phyloP scores from a whole-genome alignment of 2,888 invertebrate species.

The Trypoxylon attenuatum region DNA sequence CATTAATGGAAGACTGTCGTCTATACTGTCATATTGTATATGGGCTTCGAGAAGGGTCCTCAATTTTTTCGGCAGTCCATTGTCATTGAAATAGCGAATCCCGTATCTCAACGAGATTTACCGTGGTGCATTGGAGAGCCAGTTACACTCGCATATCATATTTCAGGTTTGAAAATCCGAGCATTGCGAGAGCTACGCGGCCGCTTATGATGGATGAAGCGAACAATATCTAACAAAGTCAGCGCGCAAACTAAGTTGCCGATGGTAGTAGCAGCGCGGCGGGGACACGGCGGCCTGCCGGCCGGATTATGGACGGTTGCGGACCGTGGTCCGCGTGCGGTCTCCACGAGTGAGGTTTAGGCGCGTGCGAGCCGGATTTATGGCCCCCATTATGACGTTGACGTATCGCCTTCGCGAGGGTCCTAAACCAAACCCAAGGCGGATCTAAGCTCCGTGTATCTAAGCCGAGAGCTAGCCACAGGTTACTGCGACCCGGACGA shows the following conservation, averaged over 20 bases:
- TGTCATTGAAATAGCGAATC: neutral
- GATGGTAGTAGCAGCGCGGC: constrained; percentile 6
- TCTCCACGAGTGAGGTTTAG: constrained; percentile 51
- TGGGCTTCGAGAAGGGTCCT: no score
- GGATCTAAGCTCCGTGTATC: constrained; percentile 62
- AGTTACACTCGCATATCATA: constrained; percentile 7
- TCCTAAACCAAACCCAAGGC: constrained; percentile 60
- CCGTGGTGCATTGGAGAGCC: neutral
- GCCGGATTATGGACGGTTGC: constrained; percentile 50
- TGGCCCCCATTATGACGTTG: constrained; percentile 68
- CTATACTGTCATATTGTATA: no score
- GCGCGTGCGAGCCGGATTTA: constrained; percentile 68
- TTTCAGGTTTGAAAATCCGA: constrained; percentile 9
- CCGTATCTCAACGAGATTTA: neutral
- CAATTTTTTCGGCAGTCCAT: neutral
- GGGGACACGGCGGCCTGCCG: constrained; percentile 25
- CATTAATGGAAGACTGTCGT: no score
- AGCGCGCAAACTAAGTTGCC: constrained; percentile 52
- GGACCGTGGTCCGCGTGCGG: constrained; percentile 54
- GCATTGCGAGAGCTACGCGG: neutral
- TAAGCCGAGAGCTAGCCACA: constrained; percentile 60
- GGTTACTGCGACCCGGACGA: constrained; percentile 56
- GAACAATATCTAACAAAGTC: constrained; percentile 51
- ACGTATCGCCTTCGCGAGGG: constrained; percentile 64
- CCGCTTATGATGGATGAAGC: constrained; percentile 43